Conservation (phyloP, 1,140 invertebrate species). For the Drosophila orosa region DNA sequence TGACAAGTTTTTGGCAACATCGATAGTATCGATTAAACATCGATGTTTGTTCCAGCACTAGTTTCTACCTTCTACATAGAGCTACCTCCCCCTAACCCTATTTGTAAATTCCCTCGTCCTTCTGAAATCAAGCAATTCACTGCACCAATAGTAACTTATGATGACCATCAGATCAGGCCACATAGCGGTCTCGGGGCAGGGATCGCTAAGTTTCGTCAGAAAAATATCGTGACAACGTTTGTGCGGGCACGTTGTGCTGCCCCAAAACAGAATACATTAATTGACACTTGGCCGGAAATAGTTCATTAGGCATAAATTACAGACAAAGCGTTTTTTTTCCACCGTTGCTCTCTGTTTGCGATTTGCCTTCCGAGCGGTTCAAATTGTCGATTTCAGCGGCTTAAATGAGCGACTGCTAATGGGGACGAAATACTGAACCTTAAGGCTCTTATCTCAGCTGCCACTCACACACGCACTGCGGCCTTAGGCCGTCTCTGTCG, state of each 20-base stretch:
- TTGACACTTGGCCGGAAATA: constrained; percentile 82
- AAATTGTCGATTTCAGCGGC: constrained; percentile 65
- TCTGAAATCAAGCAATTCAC: not conserved
- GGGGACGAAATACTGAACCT: constrained; percentile 33
- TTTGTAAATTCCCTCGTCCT: no score
- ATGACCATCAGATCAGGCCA: constrained; percentile 14
- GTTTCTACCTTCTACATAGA: no score
- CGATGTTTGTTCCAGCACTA: no score
- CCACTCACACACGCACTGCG: constrained; percentile 11
- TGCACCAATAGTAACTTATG: not conserved
- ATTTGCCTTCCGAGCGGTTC: constrained; percentile 42
- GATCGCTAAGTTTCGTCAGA: constrained; percentile 55
- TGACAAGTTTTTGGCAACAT: no score
- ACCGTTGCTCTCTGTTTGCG: constrained; percentile 28
- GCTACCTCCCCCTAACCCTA: no score
- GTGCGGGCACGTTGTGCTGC: constrained; percentile 75
- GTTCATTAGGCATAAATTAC: constrained; percentile 83
- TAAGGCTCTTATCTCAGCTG: constrained; percentile 58
- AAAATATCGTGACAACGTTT: constrained; percentile 72
- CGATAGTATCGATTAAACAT: no score
- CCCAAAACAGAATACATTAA: constrained; percentile 78
- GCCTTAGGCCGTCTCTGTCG: constrained; percentile 11
- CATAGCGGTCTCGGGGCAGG: constrained; percentile 9
- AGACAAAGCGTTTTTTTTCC: constrained; percentile 65
- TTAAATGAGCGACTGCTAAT: constrained; percentile 55